Evolutionary conservation across 2,888 invertebrate genomes (phyloP).

Genomic region (Amiota mariae): DNA sequence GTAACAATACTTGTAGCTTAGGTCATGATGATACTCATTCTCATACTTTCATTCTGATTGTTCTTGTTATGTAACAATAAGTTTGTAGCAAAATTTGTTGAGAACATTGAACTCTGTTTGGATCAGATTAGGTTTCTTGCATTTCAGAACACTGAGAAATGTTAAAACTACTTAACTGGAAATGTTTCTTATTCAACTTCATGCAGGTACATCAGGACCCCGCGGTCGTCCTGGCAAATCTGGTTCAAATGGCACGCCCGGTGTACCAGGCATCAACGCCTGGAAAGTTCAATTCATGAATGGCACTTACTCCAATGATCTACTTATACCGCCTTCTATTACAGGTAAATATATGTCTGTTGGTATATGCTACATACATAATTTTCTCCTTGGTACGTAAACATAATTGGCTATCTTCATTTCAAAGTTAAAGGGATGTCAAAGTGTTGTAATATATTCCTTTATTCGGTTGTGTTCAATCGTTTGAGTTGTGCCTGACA

Average conservation of each 20-base stretch:
- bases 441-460: background rate
- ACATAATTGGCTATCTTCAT: constrained; percentile 29
- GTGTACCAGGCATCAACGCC: constrained; percentile 87
- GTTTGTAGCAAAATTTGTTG: too few species aligned
- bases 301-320: constrained; percentile 77
- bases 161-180: too few species aligned
- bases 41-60: too few species aligned
- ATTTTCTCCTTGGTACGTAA: constrained; percentile 18
- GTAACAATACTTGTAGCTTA: too few species aligned
- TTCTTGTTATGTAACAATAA: too few species aligned
- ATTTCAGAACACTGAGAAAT: too few species aligned
- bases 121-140: too few species aligned
- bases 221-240: constrained; percentile 84
- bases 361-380: constrained; percentile 16
- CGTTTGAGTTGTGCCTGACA: background rate
- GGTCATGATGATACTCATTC: too few species aligned
- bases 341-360: constrained; percentile 75
- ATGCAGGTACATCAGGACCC: constrained; percentile 75
- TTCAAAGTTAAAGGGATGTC: background rate
- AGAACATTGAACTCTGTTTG: too few species aligned
- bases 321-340: constrained; percentile 90
- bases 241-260: constrained; percentile 83
- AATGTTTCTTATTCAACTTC: too few species aligned
- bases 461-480: too few species aligned
- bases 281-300: constrained; percentile 78